phyloP scores from a whole-genome alignment of 2,888 invertebrate genomes.

The Hydriomena furcata region DNA sequence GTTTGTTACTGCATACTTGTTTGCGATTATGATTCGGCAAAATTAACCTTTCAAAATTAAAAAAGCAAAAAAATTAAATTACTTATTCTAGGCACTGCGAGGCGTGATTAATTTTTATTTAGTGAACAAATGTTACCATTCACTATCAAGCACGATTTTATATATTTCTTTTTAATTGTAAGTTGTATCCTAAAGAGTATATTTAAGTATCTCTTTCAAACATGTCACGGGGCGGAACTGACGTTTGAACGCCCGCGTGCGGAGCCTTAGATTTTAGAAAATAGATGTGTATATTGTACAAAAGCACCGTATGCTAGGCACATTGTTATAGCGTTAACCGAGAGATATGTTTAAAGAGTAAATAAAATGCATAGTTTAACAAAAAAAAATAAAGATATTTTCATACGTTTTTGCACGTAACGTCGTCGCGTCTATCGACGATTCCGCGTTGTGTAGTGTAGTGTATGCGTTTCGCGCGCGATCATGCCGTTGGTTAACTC shows the following conservation, averaged over 20 bases:
- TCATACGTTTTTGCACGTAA: slow-evolving; percentile 83
- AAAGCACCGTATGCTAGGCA: slow-evolving; percentile 74
- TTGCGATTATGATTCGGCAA: slow-evolving; percentile 14
- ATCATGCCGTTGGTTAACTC: slow-evolving; percentile 21
- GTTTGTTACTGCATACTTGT: slow-evolving; percentile 15
- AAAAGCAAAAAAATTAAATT: slow-evolving; percentile 5
- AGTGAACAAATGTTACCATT: slow-evolving; percentile 82
- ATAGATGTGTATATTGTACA: slow-evolving; percentile 78
- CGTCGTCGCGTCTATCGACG: slow-evolving; percentile 53
- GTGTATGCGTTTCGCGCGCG: slow-evolving; percentile 36
- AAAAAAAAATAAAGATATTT: slow-evolving; percentile 65
- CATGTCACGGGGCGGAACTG: slow-evolving; percentile 36
- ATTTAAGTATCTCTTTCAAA: slow-evolving; percentile 40
- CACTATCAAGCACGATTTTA: slow-evolving; percentile 70
- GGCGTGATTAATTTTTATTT: slow-evolving; percentile 55
- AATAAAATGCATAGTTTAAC: slow-evolving; percentile 71
- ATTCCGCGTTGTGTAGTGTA: slow-evolving; percentile 56
- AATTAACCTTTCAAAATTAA: slow-evolving; percentile 22
- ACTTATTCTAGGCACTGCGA: slow-evolving; percentile 29
- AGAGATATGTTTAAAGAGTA: slow-evolving; percentile 69
- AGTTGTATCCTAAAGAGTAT: slow-evolving; percentile 58
- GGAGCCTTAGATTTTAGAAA: slow-evolving; percentile 59
- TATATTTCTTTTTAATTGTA: slow-evolving; percentile 66
- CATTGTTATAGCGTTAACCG: slow-evolving; percentile 77
- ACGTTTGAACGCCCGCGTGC: slow-evolving; percentile 33